Conservation (phyloP, 2,888 invertebrate genomes). For the Heliconius aoede region DNA sequence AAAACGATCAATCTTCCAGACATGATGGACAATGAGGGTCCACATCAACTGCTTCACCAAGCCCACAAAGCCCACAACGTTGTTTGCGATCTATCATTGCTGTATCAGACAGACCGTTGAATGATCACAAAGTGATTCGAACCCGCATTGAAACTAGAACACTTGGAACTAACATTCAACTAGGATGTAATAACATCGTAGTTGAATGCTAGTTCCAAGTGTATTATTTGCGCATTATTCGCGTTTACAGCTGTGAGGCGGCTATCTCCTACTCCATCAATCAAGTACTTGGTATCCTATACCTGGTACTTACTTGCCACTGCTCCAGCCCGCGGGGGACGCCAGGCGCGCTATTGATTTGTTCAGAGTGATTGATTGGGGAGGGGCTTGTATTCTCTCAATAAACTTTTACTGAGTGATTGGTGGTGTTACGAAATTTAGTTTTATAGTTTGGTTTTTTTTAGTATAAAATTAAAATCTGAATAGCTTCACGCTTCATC, state of each 20-base stretch:
- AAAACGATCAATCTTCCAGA: neutral
- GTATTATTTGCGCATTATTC: constrained; percentile 33
- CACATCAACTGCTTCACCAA: neutral
- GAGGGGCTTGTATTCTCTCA: constrained; percentile 9
- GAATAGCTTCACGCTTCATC: too few species aligned
- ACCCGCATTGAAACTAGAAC: too few species aligned
- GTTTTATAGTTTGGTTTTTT: neutral
- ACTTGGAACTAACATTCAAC: too few species aligned
- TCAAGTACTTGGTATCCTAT: constrained; percentile 24
- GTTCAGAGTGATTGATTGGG: constrained; percentile 21
- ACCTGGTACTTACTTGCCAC: constrained; percentile 23
- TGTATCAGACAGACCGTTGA: neutral
- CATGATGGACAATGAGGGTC: neutral
- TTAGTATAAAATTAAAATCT: too few species aligned
- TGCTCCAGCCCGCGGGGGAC: neutral
- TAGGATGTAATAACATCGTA: too few species aligned
- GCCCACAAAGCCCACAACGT: too few species aligned
- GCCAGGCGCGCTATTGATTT: constrained; percentile 16
- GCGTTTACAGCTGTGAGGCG: constrained; percentile 25
- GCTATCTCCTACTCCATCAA: constrained; percentile 35
- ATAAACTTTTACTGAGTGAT: constrained; percentile 8
- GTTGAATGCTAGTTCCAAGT: constrained; percentile 18
- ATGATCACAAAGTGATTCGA: neutral
- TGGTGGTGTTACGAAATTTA: neutral
- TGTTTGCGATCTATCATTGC: constrained; percentile 2